Conservation (phyloP, 2,113 vertebrate genomes). For the Onychostoma macrolepis region DNA sequence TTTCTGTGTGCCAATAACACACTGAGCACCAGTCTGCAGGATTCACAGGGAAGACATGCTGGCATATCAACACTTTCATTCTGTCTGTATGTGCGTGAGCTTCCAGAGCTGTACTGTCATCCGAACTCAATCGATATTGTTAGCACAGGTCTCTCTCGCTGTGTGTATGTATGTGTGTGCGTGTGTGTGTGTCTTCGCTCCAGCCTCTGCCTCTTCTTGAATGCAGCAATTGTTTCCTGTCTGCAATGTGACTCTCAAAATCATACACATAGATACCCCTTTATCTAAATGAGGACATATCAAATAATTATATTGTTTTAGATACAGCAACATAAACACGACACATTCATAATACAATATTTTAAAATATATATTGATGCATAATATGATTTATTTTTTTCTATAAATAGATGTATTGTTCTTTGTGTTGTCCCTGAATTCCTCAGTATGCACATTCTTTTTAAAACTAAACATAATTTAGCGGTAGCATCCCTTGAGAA, state of each 20-base stretch:
- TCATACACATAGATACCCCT: not conserved
- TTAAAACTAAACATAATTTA: not conserved
- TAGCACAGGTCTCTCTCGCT: slow-evolving; percentile 55
- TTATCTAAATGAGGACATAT: not conserved
- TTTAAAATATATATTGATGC: too few species aligned
- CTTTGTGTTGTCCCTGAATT: not conserved
- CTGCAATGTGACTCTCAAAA: slow-evolving; percentile 64
- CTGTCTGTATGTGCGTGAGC: not conserved
- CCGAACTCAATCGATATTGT: slow-evolving; percentile 72
- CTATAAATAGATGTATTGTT: not conserved
- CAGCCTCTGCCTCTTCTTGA: slow-evolving; percentile 63
- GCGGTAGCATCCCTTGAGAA: not conserved
- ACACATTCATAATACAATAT: not conserved
- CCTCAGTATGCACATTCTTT: not conserved
- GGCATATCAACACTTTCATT: not conserved
- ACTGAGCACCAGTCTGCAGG: not conserved
- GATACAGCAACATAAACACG: not conserved
- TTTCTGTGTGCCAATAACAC: not conserved
- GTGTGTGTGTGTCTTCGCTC: slow-evolving; percentile 55
- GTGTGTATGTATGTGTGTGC: slow-evolving; percentile 67
- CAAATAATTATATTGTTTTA: not conserved
- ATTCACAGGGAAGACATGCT: not conserved
- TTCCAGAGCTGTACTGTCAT: slow-evolving; percentile 62
- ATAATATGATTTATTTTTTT: not conserved
- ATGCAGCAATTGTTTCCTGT: slow-evolving; percentile 69